Evolutionary conservation across 2,113 vertebrate genomes (phyloP), one percentile per base, ranked within the genome.

Genomic region (Amphiprion percula): DNA sequence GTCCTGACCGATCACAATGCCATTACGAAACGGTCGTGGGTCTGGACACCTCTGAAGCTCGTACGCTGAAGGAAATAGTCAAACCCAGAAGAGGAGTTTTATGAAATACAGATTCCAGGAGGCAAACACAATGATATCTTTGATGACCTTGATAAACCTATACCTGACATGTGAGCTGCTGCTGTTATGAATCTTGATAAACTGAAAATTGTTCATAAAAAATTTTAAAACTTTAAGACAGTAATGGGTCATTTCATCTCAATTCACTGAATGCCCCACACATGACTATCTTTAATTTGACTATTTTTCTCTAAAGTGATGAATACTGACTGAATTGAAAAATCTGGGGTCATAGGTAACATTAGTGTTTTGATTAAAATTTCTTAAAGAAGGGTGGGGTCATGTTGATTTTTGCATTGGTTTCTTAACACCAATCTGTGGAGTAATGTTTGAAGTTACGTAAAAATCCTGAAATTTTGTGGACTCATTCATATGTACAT

Each of bases 21-120:
- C 98, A 54, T 98, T 98, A 33, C 96, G 95, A 88, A 99, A 99
- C 0, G 98, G 98, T 0, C 96, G 95, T 17, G 98, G 98, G 68
- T 99, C 97, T 2, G 98, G 98, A 87, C 98, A 99, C 75, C 96
- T 96, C 93, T 99, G 97, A 3, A 99, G 92, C 67, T 99, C 97
- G 62, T 99, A 99, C 0, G 97, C 98, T 99, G 82, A 12, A 7
- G 30, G 54, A 7, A 24, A 24, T 63, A 52, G 28, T 50, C 3
- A 74, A 21, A 80, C 1, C 23, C 9, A 49, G 16, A 4, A 39
- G 12, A 47, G 2, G 6, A 30, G 11, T 9, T 61, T 82, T 16
- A 85, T 44, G 15, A n/a, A 41, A 63, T 17, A 12, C 4, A 54
- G 33, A 46, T 15, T 53, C 5, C 11, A 55, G 14, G 15, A 26